These are phyloP conservation scores for Entomobrya proxima DNA, from an alignment of 2,888 invertebrate species.

Conservation along the genomic window DNA sequence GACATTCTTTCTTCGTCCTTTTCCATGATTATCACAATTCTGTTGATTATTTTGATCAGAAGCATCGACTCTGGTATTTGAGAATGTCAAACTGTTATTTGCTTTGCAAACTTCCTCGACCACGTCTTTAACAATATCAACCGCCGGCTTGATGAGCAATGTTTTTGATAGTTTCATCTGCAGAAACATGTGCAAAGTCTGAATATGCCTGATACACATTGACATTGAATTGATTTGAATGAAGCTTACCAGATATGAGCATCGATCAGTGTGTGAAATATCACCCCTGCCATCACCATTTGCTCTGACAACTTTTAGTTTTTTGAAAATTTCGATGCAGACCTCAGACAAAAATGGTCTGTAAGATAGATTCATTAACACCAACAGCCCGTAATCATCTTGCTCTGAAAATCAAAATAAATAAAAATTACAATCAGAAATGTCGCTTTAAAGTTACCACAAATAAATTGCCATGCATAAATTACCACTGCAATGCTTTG, in stretches of 20 bases:
- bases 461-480: neutral
- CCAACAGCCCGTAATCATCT: neutral
- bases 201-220: neutral
- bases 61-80: neutral
- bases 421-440: neutral
- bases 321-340: slow-evolving; percentile 31
- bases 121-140: slow-evolving; percentile 19
- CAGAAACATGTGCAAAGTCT: neutral
- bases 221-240: neutral
- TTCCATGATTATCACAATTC: neutral
- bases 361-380: slow-evolving; percentile 26
- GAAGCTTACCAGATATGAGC: slow-evolving; percentile 32
- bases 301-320: neutral
- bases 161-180: slow-evolving; percentile 21
- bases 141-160: slow-evolving; percentile 36
- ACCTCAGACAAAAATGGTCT: slow-evolving; percentile 3
- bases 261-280: neutral
- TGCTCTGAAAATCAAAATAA: neutral
- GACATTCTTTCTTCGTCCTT: slow-evolving; percentile 6
- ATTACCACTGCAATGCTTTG: slow-evolving; percentile 9
- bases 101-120: neutral
- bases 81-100: neutral
- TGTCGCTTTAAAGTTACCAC: neutral
- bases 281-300: neutral
- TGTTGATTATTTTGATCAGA: neutral